A percentile compares a stretch with the other conserved stretches of the same genome.
phyloP scores from a whole-genome alignment of 2,113 vertebrate genomes.

The Riparia riparia region DNA sequence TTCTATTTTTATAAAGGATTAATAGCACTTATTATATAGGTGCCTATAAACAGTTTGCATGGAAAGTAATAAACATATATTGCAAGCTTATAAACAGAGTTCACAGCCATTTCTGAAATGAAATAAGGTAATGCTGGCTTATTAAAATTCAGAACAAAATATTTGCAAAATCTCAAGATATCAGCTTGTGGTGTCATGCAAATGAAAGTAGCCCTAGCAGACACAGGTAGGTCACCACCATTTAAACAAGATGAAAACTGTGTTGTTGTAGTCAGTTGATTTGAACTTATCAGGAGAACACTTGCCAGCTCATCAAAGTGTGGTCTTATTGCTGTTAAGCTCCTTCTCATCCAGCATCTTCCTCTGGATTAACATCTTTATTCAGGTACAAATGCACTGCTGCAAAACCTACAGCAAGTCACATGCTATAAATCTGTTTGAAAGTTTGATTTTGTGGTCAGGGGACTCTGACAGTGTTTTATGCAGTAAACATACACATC shows the following conservation, averaged over 20 bases:
- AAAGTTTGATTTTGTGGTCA: background rate
- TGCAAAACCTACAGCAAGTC: background rate
- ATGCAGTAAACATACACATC: background rate
- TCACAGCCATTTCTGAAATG: background rate
- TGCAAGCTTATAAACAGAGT: background rate
- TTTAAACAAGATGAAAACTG: background rate
- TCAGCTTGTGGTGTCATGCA: background rate
- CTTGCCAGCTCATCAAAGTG: background rate
- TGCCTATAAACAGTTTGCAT: background rate
- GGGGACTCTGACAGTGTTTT: background rate
- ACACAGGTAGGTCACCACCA: background rate
- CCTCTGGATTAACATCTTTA: background rate
- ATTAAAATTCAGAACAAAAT: background rate
- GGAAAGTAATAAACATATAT: background rate
- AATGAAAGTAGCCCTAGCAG: background rate
- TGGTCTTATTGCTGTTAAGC: background rate
- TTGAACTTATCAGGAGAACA: background rate
- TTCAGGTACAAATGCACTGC: background rate
- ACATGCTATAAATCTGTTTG: background rate
- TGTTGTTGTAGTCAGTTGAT: background rate
- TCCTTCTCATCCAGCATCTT: background rate
- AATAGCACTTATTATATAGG: background rate
- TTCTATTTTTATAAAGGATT: background rate
- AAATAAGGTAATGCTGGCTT: background rate
- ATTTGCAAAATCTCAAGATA: background rate